Conservation (phyloP, 2,113 vertebrate species). For the Ailuropoda melanoleuca region DNA sequence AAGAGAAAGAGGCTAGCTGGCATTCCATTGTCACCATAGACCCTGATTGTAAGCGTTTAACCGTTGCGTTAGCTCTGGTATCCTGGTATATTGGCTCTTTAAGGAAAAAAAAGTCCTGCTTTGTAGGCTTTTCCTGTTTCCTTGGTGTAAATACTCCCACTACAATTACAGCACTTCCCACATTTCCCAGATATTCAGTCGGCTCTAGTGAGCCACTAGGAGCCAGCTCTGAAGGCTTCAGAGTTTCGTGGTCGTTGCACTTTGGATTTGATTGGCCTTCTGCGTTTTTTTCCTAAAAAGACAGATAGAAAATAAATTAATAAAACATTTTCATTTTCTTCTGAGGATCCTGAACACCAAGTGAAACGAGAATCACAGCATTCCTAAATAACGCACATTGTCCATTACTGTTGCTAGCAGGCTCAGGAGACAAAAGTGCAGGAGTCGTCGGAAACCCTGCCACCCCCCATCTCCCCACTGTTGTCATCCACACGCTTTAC, state of each 20-base stretch:
- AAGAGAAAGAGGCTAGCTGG: background rate
- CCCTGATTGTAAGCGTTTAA: no score
- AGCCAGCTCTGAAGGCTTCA: background rate
- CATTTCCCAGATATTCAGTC: background rate
- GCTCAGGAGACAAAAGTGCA: accelerated
- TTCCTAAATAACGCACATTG: accelerated
- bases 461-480: accelerated
- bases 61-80: no score
- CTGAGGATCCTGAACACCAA: background rate
- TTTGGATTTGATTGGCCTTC: background rate
- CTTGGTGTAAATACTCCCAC: background rate
- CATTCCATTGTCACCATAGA: accelerated
- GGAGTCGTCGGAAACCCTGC: accelerated
- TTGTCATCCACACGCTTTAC: accelerated
- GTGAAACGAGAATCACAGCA: background rate
- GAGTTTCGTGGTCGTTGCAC: background rate
- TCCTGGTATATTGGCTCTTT: background rate
- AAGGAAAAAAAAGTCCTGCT: background rate
- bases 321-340: background rate
- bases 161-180: background rate
- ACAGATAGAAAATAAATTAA: background rate
- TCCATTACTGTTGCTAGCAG: background rate
- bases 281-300: background rate
- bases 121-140: background rate
- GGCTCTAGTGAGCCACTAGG: background rate